These are phyloP conservation scores for Triplophysa rosa DNA, from an alignment of 2,113 vertebrate species.

Conservation along the genomic window DNA sequence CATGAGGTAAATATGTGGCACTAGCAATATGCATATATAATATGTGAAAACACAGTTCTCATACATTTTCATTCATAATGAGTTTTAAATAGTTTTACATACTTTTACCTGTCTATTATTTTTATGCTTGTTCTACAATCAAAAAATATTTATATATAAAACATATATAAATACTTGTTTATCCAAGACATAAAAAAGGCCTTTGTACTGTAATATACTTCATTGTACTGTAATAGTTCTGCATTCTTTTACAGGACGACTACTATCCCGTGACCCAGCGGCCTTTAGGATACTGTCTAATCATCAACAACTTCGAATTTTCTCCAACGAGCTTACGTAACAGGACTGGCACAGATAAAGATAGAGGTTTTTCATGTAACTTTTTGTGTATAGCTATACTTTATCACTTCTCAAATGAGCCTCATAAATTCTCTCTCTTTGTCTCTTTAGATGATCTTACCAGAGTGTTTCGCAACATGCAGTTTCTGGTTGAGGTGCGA, in stretches of 20 bases:
- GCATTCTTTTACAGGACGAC: background rate
- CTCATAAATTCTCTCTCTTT: background rate
- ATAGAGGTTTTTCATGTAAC: constrained; percentile 27
- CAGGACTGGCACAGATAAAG: constrained; percentile 32
- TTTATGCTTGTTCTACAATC: too few species aligned
- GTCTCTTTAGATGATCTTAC: constrained; percentile 22
- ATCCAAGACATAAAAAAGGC: too few species aligned
- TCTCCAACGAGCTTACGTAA: accelerated
- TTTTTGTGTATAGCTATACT: background rate
- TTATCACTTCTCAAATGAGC: background rate
- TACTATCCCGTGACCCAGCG: constrained; percentile 19
- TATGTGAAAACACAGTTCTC: background rate
- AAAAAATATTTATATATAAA: too few species aligned
- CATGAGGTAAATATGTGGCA: background rate
- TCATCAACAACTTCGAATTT: constrained; percentile 51
- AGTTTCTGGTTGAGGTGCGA: constrained; percentile 12
- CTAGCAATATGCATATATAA: background rate
- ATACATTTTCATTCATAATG: too few species aligned
- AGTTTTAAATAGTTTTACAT: too few species aligned
- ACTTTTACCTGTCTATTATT: too few species aligned
- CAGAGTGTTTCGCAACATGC: constrained; percentile 1
- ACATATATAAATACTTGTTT: too few species aligned
- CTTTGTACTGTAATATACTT: too few species aligned
- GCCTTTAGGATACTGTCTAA: constrained; percentile 51
- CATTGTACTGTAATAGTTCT: background rate